Evolutionary conservation across 53 echinoderm and acorn worm genomes (phyloP), one percentile per base, ranked within the genome.

Genomic region (Henricia sp.): DNA sequence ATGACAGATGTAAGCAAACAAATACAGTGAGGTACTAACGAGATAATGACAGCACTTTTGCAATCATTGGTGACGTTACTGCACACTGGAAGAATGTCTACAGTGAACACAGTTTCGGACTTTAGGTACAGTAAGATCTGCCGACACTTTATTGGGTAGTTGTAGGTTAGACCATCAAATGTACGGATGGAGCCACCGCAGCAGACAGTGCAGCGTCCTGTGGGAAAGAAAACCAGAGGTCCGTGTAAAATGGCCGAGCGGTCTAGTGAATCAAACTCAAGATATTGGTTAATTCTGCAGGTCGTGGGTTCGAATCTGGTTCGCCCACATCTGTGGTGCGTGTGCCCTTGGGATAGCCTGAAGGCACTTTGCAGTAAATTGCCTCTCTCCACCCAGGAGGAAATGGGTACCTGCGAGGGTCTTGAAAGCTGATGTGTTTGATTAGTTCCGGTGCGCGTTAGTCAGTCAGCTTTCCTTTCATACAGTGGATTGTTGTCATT

Each of bases 171-270:
- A 17, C 59, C 59, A 28, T 85, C 85, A 28, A 85, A 85, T 28
- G 85, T 85, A 23, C 60, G 35, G 38, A 85, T 62, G 2, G 71
- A 62, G 30, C 72, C 71, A 10, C 85, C 85, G 14, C 85, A 83
- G 55, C 83, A 72, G 1, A 58, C 13, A 0, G 59, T 72, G 35
- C 85, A 85, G 24, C 38, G 33, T 24, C 71, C 72, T 59, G 13
- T 3, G 21, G 17, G 9, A 53, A 53, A 16, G 21, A 21, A 3
- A 53, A 17, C 16, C 19, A 21, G 53, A 21, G 16, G 16, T 10
- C 17, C 53, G 6, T 53, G 6, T 53, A 53, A 8, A 17, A 44
- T 44, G 44, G 13, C n/a, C n/a, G n/a, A n/a, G n/a, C n/a, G n/a
- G n/a, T n/a, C n/a, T n/a, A n/a, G n/a, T n/a, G n/a, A n/a, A n/a